A percentile compares a stretch with the other conserved stretches of the same genome.
These are phyloP conservation scores for Hycleus phaleratus DNA, from an alignment of 1,140 invertebrate genomes.

Conservation along the genomic window DNA sequence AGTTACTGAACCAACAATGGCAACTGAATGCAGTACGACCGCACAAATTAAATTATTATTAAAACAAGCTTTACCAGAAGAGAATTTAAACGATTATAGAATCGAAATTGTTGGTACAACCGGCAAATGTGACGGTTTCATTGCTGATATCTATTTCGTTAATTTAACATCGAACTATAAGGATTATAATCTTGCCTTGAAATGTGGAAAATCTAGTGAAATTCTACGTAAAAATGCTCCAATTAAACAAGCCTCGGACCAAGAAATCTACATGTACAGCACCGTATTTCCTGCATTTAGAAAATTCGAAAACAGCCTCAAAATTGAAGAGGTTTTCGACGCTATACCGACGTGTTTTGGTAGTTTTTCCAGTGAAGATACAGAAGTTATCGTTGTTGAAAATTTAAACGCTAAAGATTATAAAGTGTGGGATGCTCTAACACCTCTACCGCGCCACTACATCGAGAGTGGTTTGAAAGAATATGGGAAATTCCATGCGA, in stretches of 20 bases:
- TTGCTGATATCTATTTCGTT: conserved; percentile 1
- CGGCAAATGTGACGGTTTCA: conserved; percentile 1
- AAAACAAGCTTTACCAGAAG: neutral
- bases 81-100: neutral
- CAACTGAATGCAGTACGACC: too few relatives aligned
- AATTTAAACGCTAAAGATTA: conserved; percentile 44
- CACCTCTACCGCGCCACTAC: conserved; percentile 38
- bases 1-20: too few relatives aligned
- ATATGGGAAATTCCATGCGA: conserved; percentile 46
- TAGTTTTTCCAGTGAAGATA: conserved; percentile 32
- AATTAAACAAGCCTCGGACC: conserved; percentile 2
- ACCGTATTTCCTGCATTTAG: conserved; percentile 22
- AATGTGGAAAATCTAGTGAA: conserved; percentile 8
- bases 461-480: conserved; percentile 40
- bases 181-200: conserved; percentile 13
- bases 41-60: neutral
- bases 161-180: neutral
- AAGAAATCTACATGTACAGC: conserved; percentile 1
- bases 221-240: conserved; percentile 34
- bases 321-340: conserved; percentile 22
- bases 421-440: conserved; percentile 41
- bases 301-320: conserved; percentile 22
- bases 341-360: conserved; percentile 40
- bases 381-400: conserved; percentile 47
- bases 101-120: neutral